A percentile compares a stretch with the other conserved stretches of the same genome.
These are phyloP conservation scores for Drosophila neotestacea DNA, from an alignment of 2,888 invertebrate species.

Conservation along the genomic window DNA sequence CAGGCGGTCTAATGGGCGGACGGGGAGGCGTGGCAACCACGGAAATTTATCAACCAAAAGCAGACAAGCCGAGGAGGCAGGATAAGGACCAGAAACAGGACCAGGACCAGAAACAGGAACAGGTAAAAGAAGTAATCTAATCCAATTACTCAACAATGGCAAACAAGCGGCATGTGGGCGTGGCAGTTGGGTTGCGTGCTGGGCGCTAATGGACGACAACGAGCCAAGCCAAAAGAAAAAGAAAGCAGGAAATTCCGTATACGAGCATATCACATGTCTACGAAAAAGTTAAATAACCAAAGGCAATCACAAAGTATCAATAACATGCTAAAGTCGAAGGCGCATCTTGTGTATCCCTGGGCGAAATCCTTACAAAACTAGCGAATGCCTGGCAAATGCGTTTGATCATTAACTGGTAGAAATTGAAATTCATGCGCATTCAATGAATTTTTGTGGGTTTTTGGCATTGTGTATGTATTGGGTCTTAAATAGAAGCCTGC, in stretches of 20 bases:
- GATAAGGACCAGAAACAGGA: neutral
- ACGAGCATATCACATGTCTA: slow-evolving; percentile 66
- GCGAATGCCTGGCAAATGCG: slow-evolving; percentile 46
- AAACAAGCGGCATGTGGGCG: slow-evolving; percentile 61
- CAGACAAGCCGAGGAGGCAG: slow-evolving; percentile 31
- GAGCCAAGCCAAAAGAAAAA: slow-evolving; percentile 12
- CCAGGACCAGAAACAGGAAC: slow-evolving; percentile 20
- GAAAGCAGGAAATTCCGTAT: neutral
- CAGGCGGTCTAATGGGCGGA: slow-evolving; percentile 39
- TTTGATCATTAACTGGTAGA: slow-evolving; percentile 71
- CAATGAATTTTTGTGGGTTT: slow-evolving; percentile 53
- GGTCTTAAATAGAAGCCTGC: slow-evolving; percentile 39
- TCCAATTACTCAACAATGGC: slow-evolving; percentile 81
- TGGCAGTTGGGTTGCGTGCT: slow-evolving; percentile 25
- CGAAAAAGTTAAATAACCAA: slow-evolving; percentile 77
- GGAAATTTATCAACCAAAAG: slow-evolving; percentile 57
- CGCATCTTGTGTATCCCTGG: slow-evolving; percentile 20
- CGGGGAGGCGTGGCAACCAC: slow-evolving; percentile 43
- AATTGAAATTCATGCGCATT: slow-evolving; percentile 77
- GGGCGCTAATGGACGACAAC: slow-evolving; percentile 66
- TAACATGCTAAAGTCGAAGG: slow-evolving; percentile 47
- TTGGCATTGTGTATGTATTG: slow-evolving; percentile 23
- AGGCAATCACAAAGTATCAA: slow-evolving; percentile 70
- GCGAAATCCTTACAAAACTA: slow-evolving; percentile 45
- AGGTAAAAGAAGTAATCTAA: slow-evolving; percentile 75